Evolutionary conservation across 2,113 vertebrate genomes (phyloP).

Genomic region (Calypte anna): DNA sequence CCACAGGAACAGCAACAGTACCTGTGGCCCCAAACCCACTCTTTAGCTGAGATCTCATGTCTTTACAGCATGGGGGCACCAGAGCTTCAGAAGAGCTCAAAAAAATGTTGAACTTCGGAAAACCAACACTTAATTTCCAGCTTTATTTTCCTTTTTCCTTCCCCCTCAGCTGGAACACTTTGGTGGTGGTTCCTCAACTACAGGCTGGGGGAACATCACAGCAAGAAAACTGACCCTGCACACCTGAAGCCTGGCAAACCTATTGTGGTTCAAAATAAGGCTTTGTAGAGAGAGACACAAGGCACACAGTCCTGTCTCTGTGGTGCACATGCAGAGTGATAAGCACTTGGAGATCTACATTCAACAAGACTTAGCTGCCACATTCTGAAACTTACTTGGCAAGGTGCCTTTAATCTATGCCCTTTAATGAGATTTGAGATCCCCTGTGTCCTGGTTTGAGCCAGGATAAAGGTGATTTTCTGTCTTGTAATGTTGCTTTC

Average conservation of each 20-base stretch:
- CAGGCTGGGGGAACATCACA: not conserved
- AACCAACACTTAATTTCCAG: not conserved
- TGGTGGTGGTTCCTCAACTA: not conserved
- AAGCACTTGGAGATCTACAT: not conserved
- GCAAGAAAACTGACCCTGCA: not conserved
- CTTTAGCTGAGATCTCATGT: not conserved
- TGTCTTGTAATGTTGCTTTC: no score
- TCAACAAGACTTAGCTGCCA: not conserved
- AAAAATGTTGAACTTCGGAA: fast-evolving
- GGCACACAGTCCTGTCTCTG: not conserved
- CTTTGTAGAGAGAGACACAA: not conserved
- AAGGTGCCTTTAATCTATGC: constrained; percentile 15
- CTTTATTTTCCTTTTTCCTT: not conserved
- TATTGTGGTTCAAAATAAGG: not conserved
- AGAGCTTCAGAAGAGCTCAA: constrained; percentile 18
- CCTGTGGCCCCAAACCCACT: not conserved
- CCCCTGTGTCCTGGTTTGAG: not conserved
- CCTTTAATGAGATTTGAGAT: constrained; percentile 23
- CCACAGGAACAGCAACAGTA: not conserved
- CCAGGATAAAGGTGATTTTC: no score
- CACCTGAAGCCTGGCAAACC: not conserved
- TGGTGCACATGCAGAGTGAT: not conserved
- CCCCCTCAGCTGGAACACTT: not conserved
- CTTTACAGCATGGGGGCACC: constrained; percentile 42
- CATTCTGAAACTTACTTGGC: not conserved